Evolutionary conservation across 1,140 invertebrate genomes (phyloP), one percentile per base, ranked within the genome.

Genomic region (Bathynomus jamesi): DNA sequence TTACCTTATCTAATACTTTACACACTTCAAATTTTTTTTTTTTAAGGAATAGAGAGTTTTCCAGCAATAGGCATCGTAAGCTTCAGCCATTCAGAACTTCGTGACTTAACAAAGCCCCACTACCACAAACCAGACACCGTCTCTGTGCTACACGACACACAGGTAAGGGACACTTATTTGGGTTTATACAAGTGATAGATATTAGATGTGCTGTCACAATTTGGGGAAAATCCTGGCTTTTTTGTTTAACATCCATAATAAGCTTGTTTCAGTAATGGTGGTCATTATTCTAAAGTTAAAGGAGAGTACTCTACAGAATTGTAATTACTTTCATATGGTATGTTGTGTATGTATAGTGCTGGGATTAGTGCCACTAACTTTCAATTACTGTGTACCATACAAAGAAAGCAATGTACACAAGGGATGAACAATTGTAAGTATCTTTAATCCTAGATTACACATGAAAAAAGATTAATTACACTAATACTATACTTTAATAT

Each of bases 1-100:
- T n/a, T n/a, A n/a, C n/a, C n/a, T n/a, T n/a, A n/a, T n/a, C n/a
- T n/a, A n/a, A n/a, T n/a, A n/a, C n/a, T n/a, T n/a, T n/a, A n/a
- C n/a, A n/a, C n/a, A n/a, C n/a, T n/a, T 53, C 21, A 53, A 17
- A 3, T 53, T 17, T 73, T 81, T 74, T 76, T 82, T 78, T 78
- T 83, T 83, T 79, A 85, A 94, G 92, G 90, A 91, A 89, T 88
- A 91, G 91, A 89, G 92, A 92, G 92, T 93, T 92, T 90, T 90
- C 90, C 85, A 93, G 91, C 87, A 94, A 93, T 88, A 92, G 91
- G 86, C 93, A 94, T 88, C 90, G 92, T 86, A 95, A 94, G 87
- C 87, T 93, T 83, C 90, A 93, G 86, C 91, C 92, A 82, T 91
- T 94, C 86, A 91, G 91, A 88, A 91, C 93, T 89, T 93, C 91